These are phyloP conservation scores for Lucifuga dentata DNA, from an alignment of 2,113 vertebrate species.

Conservation along the genomic window DNA sequence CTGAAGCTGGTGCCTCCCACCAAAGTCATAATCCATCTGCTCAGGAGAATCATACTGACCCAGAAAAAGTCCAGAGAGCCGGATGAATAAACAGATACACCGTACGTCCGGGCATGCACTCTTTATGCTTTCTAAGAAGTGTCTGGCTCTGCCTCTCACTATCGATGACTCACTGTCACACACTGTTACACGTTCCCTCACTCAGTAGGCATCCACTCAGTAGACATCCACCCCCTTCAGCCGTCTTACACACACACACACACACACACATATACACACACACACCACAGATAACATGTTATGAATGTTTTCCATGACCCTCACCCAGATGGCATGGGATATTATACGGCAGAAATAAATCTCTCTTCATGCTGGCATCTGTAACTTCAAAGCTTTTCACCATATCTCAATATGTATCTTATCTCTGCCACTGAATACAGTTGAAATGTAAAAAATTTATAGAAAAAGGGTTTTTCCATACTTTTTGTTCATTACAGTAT, in stretches of 20 bases:
- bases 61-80: constrained; percentile 46
- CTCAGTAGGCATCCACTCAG: constrained; percentile 23
- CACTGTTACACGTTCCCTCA: constrained; percentile 65
- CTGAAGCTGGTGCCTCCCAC: constrained; percentile 20
- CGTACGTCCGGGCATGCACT: constrained; percentile 71
- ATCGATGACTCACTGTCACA: constrained; percentile 72
- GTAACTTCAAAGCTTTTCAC: no score
- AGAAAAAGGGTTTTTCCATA: no score
- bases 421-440: no score
- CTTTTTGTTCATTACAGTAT: no score
- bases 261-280: constrained; percentile 48
- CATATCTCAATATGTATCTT: no score
- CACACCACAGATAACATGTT: constrained; percentile 42
- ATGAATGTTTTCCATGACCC: constrained; percentile 10
- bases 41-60: constrained; percentile 36
- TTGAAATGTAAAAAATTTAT: no score
- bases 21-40: constrained; percentile 22
- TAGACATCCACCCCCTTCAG: constrained; percentile 39
- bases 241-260: constrained; percentile 40
- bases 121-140: constrained; percentile 77
- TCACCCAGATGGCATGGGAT: neutral
- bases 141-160: constrained; percentile 61
- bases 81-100: constrained; percentile 64
- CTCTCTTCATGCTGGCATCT: no score
- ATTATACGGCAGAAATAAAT: neutral